These are phyloP conservation scores for Copidosoma aretas DNA, from an alignment of 2,888 invertebrate genomes.

Conservation along the genomic window DNA sequence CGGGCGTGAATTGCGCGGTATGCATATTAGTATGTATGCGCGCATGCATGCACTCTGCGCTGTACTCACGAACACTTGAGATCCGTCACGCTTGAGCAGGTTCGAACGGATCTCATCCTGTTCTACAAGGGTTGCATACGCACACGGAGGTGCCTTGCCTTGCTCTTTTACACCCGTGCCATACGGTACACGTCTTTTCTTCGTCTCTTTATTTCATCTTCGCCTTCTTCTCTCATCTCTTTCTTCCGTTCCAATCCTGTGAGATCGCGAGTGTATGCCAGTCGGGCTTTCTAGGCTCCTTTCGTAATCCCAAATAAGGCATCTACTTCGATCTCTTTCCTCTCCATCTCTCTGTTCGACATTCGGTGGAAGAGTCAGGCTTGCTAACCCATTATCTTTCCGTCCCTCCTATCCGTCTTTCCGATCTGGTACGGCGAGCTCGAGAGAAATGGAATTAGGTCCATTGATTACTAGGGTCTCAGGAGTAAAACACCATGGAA, in stretches of 20 bases:
- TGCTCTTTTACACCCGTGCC: not conserved
- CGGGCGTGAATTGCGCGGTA: too few species aligned
- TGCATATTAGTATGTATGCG: too few species aligned
- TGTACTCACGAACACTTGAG: not conserved
- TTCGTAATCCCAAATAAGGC: too few species aligned
- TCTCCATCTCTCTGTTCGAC: not conserved
- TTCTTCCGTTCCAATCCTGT: not conserved
- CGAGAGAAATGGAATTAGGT: slow-evolving; percentile 46
- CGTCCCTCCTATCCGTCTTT: not conserved
- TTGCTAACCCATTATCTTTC: not conserved
- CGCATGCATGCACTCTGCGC: too few species aligned
- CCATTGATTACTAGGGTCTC: slow-evolving; percentile 47
- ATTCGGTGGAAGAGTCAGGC: too few species aligned
- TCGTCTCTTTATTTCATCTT: not conserved
- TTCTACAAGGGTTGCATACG: slow-evolving; percentile 52
- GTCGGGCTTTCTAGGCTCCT: too few species aligned
- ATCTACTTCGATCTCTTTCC: too few species aligned
- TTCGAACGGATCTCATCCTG: slow-evolving; percentile 52
- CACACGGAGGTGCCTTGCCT: slow-evolving; percentile 13
- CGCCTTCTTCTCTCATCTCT: slow-evolving; percentile 1
- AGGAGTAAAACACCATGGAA: slow-evolving; percentile 37
- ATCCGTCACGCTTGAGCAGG: slow-evolving; percentile 53
- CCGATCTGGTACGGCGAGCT: not conserved
- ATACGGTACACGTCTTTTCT: not conserved
- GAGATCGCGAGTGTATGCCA: too few species aligned